Evolutionary conservation across 2,797 vertebrate species (phyloP), one percentile per base, ranked within the genome.

Genomic region (Babyrousa celebensis): DNA sequence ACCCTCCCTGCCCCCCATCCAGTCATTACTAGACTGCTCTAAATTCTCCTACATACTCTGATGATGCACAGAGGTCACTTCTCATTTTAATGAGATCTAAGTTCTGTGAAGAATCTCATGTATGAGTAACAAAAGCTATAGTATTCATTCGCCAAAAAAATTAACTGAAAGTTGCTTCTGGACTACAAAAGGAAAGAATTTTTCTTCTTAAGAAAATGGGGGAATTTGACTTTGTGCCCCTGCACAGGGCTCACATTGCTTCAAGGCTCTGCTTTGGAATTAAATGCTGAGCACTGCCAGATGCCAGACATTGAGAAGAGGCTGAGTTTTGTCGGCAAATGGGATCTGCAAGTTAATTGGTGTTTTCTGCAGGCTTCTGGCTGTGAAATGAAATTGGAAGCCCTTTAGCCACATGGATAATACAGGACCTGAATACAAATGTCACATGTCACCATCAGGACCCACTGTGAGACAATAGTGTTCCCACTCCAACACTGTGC

Each of bases 351-450:
- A 99, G 98, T 98, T 99, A 99, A 99, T 99, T 99, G 98, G 98
- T 98, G 98, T 99, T 98, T 99, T 99, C 98, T 98, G 96, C 96
- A 97, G 96, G 98, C 97, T 98, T 98, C 98, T 99, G 98, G 97
- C 98, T 99, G 98, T 98, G 98, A 99, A 99, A 98, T 98, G 98
- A 98, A 98, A 98, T 99, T 99, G 98, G 98, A 99, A 99, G 98
- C 98, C 98, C 98, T 98, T 99, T 98, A 98, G 98, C 98, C 98
- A 98, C 98, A 98, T 98, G 98, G 98, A 98, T 98, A 98, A 98
- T 98, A 97, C 97, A 98, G 97, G 98, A 98, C 98, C 97, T 98
- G 98, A 98, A 99, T 99, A 98, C 98, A 98, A 98, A 98, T 98
- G 98, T 98, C 98, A 98, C 98, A 98, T 98, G 98, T 98, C 97